These are phyloP conservation scores for Plutella xylostella DNA, from an alignment of 2,888 invertebrate species.

Conservation along the genomic window DNA sequence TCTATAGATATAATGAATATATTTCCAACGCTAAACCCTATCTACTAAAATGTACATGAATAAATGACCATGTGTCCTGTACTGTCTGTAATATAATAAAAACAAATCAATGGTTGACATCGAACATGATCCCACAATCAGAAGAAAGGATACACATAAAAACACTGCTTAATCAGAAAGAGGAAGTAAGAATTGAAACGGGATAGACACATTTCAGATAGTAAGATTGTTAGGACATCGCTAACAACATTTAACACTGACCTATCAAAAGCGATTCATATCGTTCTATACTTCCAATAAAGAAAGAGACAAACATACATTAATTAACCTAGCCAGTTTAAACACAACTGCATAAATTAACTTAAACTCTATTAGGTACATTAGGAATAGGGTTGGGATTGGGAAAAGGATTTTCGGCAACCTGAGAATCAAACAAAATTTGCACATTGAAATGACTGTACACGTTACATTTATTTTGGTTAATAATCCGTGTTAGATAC, in stretches of 20 bases:
- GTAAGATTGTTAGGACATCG: too few relatives aligned
- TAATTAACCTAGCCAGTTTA: too few relatives aligned
- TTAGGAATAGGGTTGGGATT: constrained; percentile 22
- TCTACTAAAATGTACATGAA: too few relatives aligned
- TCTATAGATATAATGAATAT: too few relatives aligned
- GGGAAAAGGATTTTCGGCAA: constrained; percentile 33
- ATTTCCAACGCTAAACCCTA: too few relatives aligned
- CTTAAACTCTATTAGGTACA: neutral
- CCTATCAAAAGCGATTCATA: too few relatives aligned
- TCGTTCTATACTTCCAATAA: too few relatives aligned
- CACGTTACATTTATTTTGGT: neutral
- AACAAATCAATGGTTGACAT: neutral
- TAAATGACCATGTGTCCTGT: too few relatives aligned
- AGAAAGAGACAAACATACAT: too few relatives aligned
- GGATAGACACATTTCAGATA: neutral
- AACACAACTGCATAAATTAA: too few relatives aligned
- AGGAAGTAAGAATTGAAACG: neutral
- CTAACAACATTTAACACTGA: too few relatives aligned
- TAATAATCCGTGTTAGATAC: neutral
- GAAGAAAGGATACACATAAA: neutral
- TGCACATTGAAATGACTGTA: constrained; percentile 20
- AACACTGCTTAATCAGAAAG: neutral
- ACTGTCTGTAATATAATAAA: too few relatives aligned
- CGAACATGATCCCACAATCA: constrained; percentile 1
- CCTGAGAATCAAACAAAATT: constrained; percentile 37